Percentiles rank a stretch among this genome's conserved stretches.
Evolutionary conservation across 2,113 vertebrate genomes (phyloP).

Genomic region (Solea senegalensis): DNA sequence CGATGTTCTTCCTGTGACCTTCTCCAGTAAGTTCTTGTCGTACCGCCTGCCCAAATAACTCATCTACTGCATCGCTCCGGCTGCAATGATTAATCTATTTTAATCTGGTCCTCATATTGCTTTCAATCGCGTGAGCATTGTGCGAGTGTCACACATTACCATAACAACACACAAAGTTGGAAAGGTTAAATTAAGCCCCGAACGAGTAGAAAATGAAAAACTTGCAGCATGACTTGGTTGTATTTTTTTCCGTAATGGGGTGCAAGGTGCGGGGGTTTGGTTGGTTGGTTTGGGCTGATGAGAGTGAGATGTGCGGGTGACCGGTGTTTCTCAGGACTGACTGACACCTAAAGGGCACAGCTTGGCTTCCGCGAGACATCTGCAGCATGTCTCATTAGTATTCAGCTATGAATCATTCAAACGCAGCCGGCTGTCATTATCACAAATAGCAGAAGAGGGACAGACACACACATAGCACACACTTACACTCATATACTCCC

Average conservation of each 20-base stretch:
- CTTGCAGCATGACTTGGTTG: slow-evolving; percentile 24
- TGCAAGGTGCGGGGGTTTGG: no score
- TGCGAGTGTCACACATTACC: slow-evolving; percentile 36
- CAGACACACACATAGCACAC: background rate
- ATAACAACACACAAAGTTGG: slow-evolving; percentile 23
- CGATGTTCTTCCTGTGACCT: slow-evolving; percentile 46
- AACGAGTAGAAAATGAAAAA: slow-evolving; percentile 40
- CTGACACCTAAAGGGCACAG: slow-evolving; percentile 66
- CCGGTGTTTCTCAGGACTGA: slow-evolving; percentile 44
- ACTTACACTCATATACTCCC: background rate
- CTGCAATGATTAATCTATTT: slow-evolving; percentile 49
- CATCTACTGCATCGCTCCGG: slow-evolving; percentile 22
- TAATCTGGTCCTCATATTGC: slow-evolving; percentile 37
- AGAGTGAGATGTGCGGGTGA: slow-evolving; percentile 51
- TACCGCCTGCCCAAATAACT: slow-evolving; percentile 30
- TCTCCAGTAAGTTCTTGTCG: slow-evolving; percentile 31
- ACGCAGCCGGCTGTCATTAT: slow-evolving; percentile 63
- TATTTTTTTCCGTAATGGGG: background rate
- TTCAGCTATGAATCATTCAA: slow-evolving; percentile 75
- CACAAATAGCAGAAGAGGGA: slow-evolving; percentile 55
- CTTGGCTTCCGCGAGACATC: slow-evolving; percentile 64
- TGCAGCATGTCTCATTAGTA: slow-evolving; percentile 71
- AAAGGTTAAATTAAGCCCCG: slow-evolving; percentile 39
- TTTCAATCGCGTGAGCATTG: slow-evolving; percentile 31
- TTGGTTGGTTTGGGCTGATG: background rate